These are phyloP conservation scores for Euthynnus affinis DNA, from an alignment of 2,797 vertebrate species.

Conservation along the genomic window DNA sequence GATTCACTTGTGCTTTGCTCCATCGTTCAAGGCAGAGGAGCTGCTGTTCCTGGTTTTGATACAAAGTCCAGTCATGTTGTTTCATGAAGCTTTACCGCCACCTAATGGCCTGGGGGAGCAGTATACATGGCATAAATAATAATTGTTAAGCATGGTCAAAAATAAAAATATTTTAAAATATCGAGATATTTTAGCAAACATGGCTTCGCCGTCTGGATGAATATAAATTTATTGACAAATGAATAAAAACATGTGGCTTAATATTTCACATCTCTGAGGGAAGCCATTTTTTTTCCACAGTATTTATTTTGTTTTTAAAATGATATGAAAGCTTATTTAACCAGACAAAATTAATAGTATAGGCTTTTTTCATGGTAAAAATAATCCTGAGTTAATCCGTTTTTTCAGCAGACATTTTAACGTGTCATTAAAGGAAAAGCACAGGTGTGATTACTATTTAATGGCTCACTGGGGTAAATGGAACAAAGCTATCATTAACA, in stretches of 20 bases:
- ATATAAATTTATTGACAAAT: background rate
- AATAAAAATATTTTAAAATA: background rate
- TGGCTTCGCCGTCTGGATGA: background rate
- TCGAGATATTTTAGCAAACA: background rate
- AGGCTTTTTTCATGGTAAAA: background rate
- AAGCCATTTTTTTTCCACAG: background rate
- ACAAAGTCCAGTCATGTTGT: background rate
- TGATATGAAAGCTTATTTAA: background rate
- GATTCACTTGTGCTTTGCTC: constrained; percentile 46
- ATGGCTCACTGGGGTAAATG: background rate
- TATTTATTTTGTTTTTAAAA: too few species aligned
- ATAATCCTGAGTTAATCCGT: background rate
- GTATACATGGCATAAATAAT: too few species aligned
- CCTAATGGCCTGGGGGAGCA: constrained; percentile 62
- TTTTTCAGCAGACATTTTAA: background rate
- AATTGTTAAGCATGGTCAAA: background rate
- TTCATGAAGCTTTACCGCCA: constrained; percentile 61
- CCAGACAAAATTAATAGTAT: background rate
- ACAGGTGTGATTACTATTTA: background rate
- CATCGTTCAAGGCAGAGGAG: constrained; percentile 71
- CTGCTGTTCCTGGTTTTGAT: constrained; percentile 43
- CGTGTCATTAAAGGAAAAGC: background rate
- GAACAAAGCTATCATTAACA: constrained; percentile 13
- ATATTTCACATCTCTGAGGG: background rate
- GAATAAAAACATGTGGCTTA: background rate